These are phyloP conservation scores for Sylvilagus bachmani DNA, from an alignment of 2,113 vertebrate species.

Conservation along the genomic window DNA sequence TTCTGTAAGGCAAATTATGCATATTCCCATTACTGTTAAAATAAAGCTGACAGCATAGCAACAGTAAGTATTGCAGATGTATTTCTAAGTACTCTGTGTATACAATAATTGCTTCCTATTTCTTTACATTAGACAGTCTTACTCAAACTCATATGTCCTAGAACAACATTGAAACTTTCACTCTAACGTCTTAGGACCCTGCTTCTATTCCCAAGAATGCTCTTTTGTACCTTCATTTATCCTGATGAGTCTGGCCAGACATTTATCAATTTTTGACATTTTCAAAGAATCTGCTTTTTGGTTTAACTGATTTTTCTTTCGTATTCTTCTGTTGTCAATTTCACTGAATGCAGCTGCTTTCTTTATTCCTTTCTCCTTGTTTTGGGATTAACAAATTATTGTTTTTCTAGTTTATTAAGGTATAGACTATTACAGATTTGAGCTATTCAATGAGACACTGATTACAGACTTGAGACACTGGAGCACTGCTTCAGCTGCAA, in stretches of 20 bases:
- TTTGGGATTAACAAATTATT: slow-evolving; percentile 5
- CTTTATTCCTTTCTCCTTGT: background rate
- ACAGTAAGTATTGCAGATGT: background rate
- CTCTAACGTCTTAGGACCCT: background rate
- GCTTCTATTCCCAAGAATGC: background rate
- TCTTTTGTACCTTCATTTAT: background rate
- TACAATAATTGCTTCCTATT: background rate
- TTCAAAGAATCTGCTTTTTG: background rate
- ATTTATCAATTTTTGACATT: background rate
- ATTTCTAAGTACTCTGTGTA: slow-evolving; percentile 14
- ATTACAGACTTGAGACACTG: no score
- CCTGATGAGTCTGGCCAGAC: background rate
- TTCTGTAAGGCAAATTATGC: slow-evolving; percentile 38
- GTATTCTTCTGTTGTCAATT: slow-evolving; percentile 32
- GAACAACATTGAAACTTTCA: slow-evolving; percentile 45
- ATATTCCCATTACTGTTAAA: slow-evolving; percentile 34
- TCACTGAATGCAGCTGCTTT: background rate
- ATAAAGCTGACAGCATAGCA: slow-evolving; percentile 8
- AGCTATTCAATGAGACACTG: background rate
- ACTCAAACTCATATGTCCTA: background rate
- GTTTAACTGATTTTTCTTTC: background rate
- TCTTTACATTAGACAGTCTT: slow-evolving; percentile 37
- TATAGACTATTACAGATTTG: background rate
- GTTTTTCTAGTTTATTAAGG: slow-evolving; percentile 3
- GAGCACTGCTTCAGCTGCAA: background rate